Evolutionary conservation across 2,888 invertebrate species (phyloP).

Genomic region (Ptilodon capucinus): DNA sequence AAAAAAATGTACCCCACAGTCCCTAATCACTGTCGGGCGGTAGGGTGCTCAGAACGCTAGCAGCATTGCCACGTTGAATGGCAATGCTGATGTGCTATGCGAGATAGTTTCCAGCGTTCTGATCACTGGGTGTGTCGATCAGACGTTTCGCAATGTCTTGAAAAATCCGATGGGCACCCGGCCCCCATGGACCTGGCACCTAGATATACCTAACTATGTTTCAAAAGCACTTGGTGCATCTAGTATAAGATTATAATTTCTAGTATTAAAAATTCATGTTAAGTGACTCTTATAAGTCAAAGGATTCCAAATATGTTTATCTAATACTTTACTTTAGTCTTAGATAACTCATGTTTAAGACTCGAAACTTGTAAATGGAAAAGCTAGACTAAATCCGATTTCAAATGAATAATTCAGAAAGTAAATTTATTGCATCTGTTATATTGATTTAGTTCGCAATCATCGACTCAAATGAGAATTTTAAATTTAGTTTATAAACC

Average conservation of each 20-base stretch:
- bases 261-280: background rate
- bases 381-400: slow-evolving; percentile 16
- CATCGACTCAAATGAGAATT: background rate
- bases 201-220: too few relatives aligned
- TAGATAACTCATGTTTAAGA: background rate
- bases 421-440: slow-evolving; percentile 8
- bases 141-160: too few relatives aligned
- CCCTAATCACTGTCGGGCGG: too few relatives aligned
- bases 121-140: too few relatives aligned
- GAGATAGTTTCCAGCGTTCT: too few relatives aligned
- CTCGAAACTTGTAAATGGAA: slow-evolving; percentile 9
- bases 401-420: slow-evolving; percentile 20
- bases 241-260: background rate
- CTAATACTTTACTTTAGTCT: background rate
- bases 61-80: too few relatives aligned
- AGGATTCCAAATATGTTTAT: background rate
- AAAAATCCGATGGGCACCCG: too few relatives aligned
- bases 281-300: background rate
- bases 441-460: background rate
- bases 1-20: too few relatives aligned
- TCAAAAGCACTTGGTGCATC: too few relatives aligned
- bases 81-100: too few relatives aligned
- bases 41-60: too few relatives aligned
- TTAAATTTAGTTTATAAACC: background rate
- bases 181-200: too few relatives aligned